Conservation (phyloP, 2,888 invertebrate genomes). For the Leucophenga maculata region DNA sequence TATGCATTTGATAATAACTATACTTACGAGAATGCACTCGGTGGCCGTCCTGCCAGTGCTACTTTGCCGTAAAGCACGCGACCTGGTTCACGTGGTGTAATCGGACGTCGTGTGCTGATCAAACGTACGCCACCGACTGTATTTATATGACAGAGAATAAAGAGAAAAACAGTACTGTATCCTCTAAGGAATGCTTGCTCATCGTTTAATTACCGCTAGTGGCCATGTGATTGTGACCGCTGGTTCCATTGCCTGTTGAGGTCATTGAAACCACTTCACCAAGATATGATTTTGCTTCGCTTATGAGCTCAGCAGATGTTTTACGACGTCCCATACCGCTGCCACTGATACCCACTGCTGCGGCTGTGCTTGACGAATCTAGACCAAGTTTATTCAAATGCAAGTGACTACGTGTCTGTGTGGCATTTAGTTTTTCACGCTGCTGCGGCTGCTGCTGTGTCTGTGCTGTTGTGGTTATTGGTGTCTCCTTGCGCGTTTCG, state of each 20-base stretch:
- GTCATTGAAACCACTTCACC: constrained; percentile 50
- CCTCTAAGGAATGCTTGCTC: neutral
- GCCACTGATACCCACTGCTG: neutral
- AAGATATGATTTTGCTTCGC: constrained; percentile 81
- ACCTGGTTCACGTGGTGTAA: constrained; percentile 86
- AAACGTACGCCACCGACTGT: constrained; percentile 67
- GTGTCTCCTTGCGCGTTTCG: constrained; percentile 48
- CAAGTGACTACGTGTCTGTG: constrained; percentile 15
- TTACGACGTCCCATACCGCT: constrained; percentile 72
- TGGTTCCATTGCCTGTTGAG: neutral
- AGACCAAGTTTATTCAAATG: constrained; percentile 21
- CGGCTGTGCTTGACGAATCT: constrained; percentile 17
- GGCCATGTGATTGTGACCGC: constrained; percentile 24
- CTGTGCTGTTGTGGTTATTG: neutral
- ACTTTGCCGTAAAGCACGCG: constrained; percentile 82
- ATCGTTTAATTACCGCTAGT: constrained; percentile 35
- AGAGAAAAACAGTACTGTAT: too few relatives aligned
- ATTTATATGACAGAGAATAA: neutral
- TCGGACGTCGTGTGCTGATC: constrained; percentile 87
- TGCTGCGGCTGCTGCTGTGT: constrained; percentile 24
- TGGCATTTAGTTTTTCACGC: constrained; percentile 26
- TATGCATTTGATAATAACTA: too few relatives aligned
- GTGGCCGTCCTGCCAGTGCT: constrained; percentile 76
- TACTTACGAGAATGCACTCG: constrained; percentile 83
- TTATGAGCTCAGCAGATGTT: constrained; percentile 86